Percentiles rank a stretch among this genome's conserved stretches.
phyloP scores from a whole-genome alignment of 2,888 invertebrate species.

The Flexamia atlantica region DNA sequence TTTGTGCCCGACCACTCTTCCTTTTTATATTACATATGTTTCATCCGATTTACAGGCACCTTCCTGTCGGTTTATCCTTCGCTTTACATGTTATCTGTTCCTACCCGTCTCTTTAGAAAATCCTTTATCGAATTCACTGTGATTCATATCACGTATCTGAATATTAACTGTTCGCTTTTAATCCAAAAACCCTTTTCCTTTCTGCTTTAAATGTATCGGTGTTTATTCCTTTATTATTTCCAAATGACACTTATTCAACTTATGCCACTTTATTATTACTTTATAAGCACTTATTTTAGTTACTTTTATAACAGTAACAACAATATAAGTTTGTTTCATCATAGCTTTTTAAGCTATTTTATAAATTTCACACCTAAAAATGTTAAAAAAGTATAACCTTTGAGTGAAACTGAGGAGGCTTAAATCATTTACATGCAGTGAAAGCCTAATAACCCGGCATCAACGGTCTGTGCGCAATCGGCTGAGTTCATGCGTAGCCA shows the following conservation, averaged over 20 bases:
- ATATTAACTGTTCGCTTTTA: not conserved
- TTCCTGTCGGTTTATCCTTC: conserved; percentile 21
- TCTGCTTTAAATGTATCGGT: conserved; percentile 32
- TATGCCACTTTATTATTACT: conserved; percentile 4
- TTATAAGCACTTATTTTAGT: not conserved
- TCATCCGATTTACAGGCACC: conserved; percentile 32
- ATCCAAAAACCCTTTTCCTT: not conserved
- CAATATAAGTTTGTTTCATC: too few relatives aligned
- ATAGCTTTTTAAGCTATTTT: too few relatives aligned
- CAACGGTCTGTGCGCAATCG: too few relatives aligned
- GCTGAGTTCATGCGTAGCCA: too few relatives aligned
- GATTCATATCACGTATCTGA: not conserved
- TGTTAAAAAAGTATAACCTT: too few relatives aligned
- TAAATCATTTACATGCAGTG: not conserved
- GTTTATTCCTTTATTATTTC: conserved; percentile 25
- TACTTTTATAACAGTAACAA: too few relatives aligned
- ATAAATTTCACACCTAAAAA: too few relatives aligned
- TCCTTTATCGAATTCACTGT: conserved; percentile 4
- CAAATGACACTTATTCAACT: not conserved
- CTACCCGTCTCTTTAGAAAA: not conserved
- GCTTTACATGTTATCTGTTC: conserved; percentile 47
- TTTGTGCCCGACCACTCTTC: conserved; percentile 68
- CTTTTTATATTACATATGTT: conserved; percentile 63
- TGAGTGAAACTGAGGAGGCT: too few relatives aligned
- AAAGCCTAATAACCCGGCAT: too few relatives aligned